Evolutionary conservation across 2,888 invertebrate species (phyloP), one percentile per base, ranked within the genome.

Genomic region (Bellardia bayeri): DNA sequence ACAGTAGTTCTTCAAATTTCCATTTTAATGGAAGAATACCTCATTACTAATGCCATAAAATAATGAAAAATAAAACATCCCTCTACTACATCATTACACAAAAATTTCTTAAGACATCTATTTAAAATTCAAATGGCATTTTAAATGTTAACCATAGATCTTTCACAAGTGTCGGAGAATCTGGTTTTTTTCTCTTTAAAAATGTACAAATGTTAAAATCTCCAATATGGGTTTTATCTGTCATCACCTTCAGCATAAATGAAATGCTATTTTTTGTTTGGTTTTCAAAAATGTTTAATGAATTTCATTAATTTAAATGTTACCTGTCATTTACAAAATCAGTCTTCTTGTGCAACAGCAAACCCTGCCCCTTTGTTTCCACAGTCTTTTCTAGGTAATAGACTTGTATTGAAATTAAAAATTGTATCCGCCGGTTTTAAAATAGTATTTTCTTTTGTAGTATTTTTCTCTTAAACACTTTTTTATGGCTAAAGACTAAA

Each of bases 301-400:
- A 69, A 82, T 56, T 71, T 78, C n/a, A 64, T 78, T 78, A 30
- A 40, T 78, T 56, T 45, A 37, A 3, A 4, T 72, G 45, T 64
- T 78, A 78, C 71, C 83, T 83, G 78, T 78, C 64, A 82, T 45
- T 82, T 33, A 14, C 61, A 76, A 69, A 14, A 42, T 54, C 51
- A 82, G 30, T 33, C 37, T 61, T 14, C 42, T 63, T 83, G 54
- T 54, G 11, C 33, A 40, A 82, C 16, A 37, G 37, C 33, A 13
- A 37, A 37, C 63, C 42, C 11, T 9, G 9, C 45, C 45, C 45
- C 13, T 23, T 33, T 56, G 30, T 78, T n/a, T 23, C n/a, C 8
- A 14, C 40, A 40, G 9, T 37, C 0, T 42, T 8, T 63, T 71
- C 80, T 69, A 14, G n/a, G 61, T 69, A 69, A 9, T 68, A 23